Conservation (phyloP, 2,113 vertebrate species). For the Brachirus orientalis region DNA sequence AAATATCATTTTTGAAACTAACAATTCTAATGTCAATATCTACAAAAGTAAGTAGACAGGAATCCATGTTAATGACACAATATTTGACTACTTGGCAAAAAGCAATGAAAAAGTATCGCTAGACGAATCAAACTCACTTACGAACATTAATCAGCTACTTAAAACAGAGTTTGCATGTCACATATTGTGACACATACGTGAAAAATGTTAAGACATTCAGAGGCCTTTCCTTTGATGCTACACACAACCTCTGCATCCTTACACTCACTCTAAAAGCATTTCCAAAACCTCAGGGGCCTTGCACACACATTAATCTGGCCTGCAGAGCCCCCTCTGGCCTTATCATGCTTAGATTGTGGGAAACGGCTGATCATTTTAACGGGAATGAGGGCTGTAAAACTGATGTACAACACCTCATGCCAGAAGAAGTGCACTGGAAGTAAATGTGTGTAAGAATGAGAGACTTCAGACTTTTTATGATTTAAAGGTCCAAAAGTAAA, state of each 20-base stretch:
- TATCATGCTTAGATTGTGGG: constrained; percentile 19
- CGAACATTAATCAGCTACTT: too few species aligned
- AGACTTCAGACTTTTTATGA: constrained; percentile 67
- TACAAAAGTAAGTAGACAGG: background rate
- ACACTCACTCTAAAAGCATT: constrained; percentile 68
- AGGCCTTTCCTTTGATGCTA: constrained; percentile 15
- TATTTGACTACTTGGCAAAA: too few species aligned
- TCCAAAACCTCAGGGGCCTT: constrained; percentile 42
- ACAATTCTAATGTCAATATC: background rate
- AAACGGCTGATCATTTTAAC: constrained; percentile 72
- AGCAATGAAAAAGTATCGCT: too few species aligned
- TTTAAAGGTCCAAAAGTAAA: constrained; percentile 72
- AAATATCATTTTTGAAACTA: too few species aligned
- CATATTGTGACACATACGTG: constrained; percentile 7
- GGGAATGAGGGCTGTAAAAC: constrained; percentile 74
- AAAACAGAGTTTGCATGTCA: constrained; percentile 4
- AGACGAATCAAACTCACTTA: background rate
- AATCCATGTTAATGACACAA: too few species aligned
- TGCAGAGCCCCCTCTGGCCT: constrained; percentile 45
- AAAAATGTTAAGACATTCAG: constrained; percentile 23
- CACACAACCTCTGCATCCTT: constrained; percentile 42
- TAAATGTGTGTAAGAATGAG: constrained; percentile 55
- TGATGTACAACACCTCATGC: constrained; percentile 50
- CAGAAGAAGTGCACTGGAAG: constrained; percentile 59
- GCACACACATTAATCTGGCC: constrained; percentile 70